Base-by-base conservation (phyloP, 2,113 vertebrate genomes). In the Acrocephalus arundinaceus region DNA sequence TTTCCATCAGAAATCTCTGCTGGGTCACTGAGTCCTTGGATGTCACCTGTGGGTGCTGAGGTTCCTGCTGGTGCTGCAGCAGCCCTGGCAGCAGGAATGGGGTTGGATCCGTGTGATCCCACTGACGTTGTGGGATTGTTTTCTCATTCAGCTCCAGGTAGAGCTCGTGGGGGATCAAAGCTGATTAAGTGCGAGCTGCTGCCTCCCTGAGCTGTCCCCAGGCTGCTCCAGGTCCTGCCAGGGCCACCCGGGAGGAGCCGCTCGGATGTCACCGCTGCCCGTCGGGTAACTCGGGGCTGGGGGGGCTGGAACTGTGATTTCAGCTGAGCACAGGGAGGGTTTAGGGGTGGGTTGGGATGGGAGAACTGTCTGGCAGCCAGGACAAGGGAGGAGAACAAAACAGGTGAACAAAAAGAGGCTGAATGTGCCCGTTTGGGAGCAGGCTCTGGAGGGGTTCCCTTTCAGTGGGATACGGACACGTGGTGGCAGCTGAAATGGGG, bases 401-500 rank as follows among this genome's bases (percentile, higher is more conserved):
- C 43, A 37, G 75, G 17, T 13, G 77, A 9, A 11, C 31, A 35
- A 35, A 52, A 61, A 15, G 33, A 1, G 0, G 33, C 2, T 5
- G 73, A 27, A 35, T 1, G 15, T 7, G 19, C 14, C 37, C 10
- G 2, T 33, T 10, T 4, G 46, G 86, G 30, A 43, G 65, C 59
- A 9, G 37, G 1, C 81, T 30, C 30, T 51, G 15, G 49, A 13
- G 8, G 5, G 25, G 9, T 11, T 37, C 13, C 28, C 37, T 33
- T 67, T 37, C 33, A 21, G 37, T 28, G 68, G 68, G 51, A 0
- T 4, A 1, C 0, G 0, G 8, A 11, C 66, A 24, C 3, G 22
- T 39, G 78, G 43, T 15, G 78, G 65, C 70, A 37, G 65, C 2
- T 62, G 80, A 25, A 61, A 5, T 35, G 73, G 37, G 31, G 1